A percentile compares a stretch with the other conserved stretches of the same genome.
Conservation (phyloP, 2,797 vertebrate genomes). For the Sebastes wilsoni region DNA sequence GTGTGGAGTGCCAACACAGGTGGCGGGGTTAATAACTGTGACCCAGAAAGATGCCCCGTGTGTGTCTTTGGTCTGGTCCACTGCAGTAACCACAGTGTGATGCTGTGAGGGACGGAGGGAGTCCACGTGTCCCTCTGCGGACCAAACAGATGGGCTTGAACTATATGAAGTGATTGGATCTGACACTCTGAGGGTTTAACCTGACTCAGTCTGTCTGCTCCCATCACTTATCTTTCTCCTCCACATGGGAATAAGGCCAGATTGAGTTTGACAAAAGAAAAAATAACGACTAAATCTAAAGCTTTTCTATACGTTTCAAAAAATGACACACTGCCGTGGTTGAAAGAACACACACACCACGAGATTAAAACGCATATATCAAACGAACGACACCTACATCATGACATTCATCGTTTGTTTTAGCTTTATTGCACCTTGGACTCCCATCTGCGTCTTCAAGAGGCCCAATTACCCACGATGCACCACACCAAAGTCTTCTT, state of each 20-base stretch:
- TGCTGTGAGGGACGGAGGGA: conserved; percentile 10
- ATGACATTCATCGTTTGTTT: not conserved
- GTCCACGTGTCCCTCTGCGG: conserved; percentile 28
- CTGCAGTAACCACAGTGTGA: conserved; percentile 7
- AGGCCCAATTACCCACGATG: conserved; percentile 42
- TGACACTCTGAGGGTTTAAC: conserved; percentile 18
- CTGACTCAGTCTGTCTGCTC: conserved; percentile 9
- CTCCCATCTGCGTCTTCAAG: conserved; percentile 40
- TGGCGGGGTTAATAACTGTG: conserved; percentile 12
- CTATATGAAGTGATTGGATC: conserved; percentile 26
- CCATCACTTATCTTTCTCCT: not conserved
- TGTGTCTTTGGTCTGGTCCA: not conserved
- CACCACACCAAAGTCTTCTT: conserved; percentile 17
- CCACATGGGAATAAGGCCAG: not conserved
- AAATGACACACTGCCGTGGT: not conserved
- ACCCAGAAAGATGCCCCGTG: not conserved
- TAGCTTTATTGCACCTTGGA: not conserved
- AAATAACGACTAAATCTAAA: not conserved
- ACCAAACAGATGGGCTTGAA: conserved; percentile 47
- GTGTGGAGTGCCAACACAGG: conserved; percentile 14
- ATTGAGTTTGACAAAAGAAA: not conserved
- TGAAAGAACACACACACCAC: not conserved
- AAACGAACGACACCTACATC: not conserved
- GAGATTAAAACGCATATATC: not conserved
- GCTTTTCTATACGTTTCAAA: not conserved